Percentiles rank a stretch among this genome's conserved stretches.
phyloP scores from a whole-genome alignment of 2,888 invertebrate genomes.

The Chalcosyrphus nemorum region DNA sequence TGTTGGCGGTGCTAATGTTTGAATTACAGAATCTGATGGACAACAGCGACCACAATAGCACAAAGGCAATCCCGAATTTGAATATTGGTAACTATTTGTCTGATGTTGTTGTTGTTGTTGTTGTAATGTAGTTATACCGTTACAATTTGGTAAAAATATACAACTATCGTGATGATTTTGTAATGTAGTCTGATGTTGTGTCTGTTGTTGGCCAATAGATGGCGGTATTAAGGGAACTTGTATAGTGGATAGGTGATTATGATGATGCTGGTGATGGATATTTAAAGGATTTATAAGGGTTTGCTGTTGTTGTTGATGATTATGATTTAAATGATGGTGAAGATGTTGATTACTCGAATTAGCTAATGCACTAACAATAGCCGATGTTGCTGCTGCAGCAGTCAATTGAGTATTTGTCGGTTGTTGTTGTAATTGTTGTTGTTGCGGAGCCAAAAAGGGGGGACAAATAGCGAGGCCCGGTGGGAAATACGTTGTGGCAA shows the following conservation, averaged over 20 bases:
- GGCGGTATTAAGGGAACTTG: constrained; percentile 68
- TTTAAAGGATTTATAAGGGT: constrained; percentile 64
- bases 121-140: constrained; percentile 55
- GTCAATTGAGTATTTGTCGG: constrained; percentile 64
- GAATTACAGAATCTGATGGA: constrained; percentile 64
- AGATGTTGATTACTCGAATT: constrained; percentile 66
- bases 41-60: constrained; percentile 76
- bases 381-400: constrained; percentile 61
- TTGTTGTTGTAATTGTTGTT: constrained; percentile 61
- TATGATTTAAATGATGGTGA: constrained; percentile 70
- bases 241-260: constrained; percentile 46
- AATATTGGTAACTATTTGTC: constrained; percentile 51
- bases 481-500: constrained; percentile 77
- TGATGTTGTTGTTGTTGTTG: constrained; percentile 43
- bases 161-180: constrained; percentile 61
- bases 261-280: constrained; percentile 62
- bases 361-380: constrained; percentile 68
- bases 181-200: constrained; percentile 58
- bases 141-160: constrained; percentile 69
- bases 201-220: constrained; percentile 64
- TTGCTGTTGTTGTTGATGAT: constrained; percentile 62
- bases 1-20: constrained; percentile 38
- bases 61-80: constrained; percentile 64
- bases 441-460: constrained; percentile 75
- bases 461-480: constrained; percentile 77